phyloP scores from a whole-genome alignment of 2,113 vertebrate species.

The Cebus imitator region DNA sequence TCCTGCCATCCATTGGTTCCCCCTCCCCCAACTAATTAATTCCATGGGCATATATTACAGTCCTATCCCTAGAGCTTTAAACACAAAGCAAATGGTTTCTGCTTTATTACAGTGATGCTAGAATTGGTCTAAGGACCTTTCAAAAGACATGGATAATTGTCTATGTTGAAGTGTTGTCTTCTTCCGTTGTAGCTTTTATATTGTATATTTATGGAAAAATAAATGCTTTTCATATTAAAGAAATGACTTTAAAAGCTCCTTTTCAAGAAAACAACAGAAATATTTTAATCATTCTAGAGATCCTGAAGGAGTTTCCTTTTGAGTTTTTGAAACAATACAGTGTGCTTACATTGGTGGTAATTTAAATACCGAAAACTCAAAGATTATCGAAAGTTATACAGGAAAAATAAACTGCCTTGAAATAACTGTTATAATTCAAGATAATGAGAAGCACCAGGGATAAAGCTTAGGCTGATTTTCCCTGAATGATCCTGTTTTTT shows the following conservation, averaged over 20 bases:
- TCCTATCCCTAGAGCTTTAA: neutral
- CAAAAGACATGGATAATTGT: neutral
- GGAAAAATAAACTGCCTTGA: conserved; percentile 51
- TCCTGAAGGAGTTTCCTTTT: conserved; percentile 47
- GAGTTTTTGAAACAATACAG: conserved; percentile 32
- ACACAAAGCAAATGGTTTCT: neutral
- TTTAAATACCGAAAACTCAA: conserved; percentile 9
- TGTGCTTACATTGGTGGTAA: conserved; percentile 35
- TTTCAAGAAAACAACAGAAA: conserved; percentile 23
- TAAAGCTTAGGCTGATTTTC: neutral
- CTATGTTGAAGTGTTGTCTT: neutral
- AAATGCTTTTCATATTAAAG: conserved; percentile 14
- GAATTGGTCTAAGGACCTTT: neutral
- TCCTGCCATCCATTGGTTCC: neutral
- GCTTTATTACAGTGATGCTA: neutral
- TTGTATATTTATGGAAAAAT: conserved; percentile 43
- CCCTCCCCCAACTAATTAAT: neutral
- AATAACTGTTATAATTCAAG: conserved; percentile 15
- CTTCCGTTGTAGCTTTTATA: neutral
- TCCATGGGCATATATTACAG: neutral
- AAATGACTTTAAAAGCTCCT: conserved; percentile 38
- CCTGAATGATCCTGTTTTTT: conserved; percentile 17
- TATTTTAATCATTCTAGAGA: conserved; percentile 35
- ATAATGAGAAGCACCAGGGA: neutral
- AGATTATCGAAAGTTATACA: conserved; percentile 48